Base-by-base conservation (phyloP, 2,888 invertebrate species). In the Sussaba pulchella region DNA sequence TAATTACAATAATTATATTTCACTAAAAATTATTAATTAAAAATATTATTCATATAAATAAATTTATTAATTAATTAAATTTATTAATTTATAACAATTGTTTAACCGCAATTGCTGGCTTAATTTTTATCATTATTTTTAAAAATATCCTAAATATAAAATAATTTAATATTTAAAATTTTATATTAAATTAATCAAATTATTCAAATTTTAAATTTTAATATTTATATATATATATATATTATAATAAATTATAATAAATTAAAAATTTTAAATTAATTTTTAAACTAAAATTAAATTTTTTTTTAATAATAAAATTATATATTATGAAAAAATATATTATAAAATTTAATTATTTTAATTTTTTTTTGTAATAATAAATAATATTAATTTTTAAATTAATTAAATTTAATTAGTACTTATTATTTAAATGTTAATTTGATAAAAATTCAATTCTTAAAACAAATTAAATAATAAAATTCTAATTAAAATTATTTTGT, bases 61-160 rank as follows among this genome's bases (percentile, higher is more conserved):
- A 67, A 81, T 84, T 82, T 87, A 91, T 50, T 85, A 93, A 93
- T 94, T 94, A 91, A 93, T 91, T 93, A 93, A 5, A 84, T n/a
- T n/a, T n/a, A n/a, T n/a, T n/a, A n/a, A n/a, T n/a, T n/a, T n/a
- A n/a, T n/a, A n/a, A n/a, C n/a, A 91, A 93, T 93, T 94, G 95
- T 94, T 88, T 95, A 95, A 95, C 94, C 95, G 95, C 95, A 94
- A 94, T 93, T 94, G 95, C 95, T 95, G 94, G 94, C 94, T 94
- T 94, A 94, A 94, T 93, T 93, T 94, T 94, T 91, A 93, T 94
- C 93, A 93, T 93, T 94, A 94, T 93, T 94, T 91, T 89, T 87
- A 88, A 92, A 92, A 93, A 94, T 94, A n/a, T 93, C 92, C 94
- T 94, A 94, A 93, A 93, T 94, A 93, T 93, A 94, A 92, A 93